These are phyloP conservation scores for Lepidurus couesii DNA, from an alignment of 1,140 invertebrate genomes.

Conservation along the genomic window DNA sequence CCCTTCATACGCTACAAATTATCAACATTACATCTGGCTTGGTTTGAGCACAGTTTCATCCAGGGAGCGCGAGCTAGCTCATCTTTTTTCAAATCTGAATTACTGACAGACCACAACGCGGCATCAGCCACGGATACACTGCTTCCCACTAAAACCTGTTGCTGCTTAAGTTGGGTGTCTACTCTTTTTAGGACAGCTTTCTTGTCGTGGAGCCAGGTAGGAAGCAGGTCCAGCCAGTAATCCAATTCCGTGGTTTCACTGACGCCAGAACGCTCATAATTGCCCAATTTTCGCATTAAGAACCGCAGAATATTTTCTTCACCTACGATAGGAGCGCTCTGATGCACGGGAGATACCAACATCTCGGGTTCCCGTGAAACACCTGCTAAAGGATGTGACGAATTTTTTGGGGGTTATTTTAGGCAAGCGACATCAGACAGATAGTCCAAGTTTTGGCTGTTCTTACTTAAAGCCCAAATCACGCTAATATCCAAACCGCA, in stretches of 20 bases:
- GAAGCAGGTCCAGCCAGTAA: not conserved
- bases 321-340: not conserved
- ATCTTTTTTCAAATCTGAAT: too few relatives aligned
- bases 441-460: not conserved
- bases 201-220: not conserved
- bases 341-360: not conserved
- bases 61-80: too few relatives aligned
- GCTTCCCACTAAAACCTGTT: not conserved
- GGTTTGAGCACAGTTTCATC: too few relatives aligned
- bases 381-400: not conserved
- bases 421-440: not conserved
- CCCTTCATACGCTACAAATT: too few relatives aligned
- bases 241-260: not conserved
- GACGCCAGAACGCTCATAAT: not conserved
- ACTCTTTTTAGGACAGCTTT: not conserved
- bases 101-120: not conserved
- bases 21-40: too few relatives aligned
- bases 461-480: slow-evolving; percentile 3
- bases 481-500: not conserved
- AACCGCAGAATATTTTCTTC: slow-evolving; percentile 10
- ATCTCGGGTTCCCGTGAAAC: not conserved
- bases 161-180: not conserved
- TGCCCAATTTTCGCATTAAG: not conserved
- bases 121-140: not conserved
- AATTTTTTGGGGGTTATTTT: not conserved